phyloP scores from a whole-genome alignment of 2,797 vertebrate genomes.

The Platalea minor region DNA sequence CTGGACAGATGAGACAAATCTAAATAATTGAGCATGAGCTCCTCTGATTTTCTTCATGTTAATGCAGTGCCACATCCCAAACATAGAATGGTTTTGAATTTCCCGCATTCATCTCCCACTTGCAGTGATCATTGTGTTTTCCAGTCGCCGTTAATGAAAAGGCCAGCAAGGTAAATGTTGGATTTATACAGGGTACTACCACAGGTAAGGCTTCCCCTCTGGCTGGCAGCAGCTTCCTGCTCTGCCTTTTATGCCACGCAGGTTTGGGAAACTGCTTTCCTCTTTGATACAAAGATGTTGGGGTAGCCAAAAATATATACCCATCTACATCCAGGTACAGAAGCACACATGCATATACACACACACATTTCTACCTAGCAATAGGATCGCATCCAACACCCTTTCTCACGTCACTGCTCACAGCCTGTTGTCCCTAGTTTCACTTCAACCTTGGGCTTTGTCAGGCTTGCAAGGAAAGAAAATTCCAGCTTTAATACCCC shows the following conservation, averaged over 20 bases:
- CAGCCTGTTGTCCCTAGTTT: background rate
- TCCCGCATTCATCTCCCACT: background rate
- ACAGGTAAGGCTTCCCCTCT: background rate
- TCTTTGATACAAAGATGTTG: background rate
- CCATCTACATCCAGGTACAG: background rate
- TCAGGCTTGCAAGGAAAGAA: background rate
- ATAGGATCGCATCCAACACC: background rate
- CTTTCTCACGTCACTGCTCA: background rate
- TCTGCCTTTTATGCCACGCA: background rate
- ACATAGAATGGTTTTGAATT: background rate
- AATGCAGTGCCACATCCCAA: background rate
- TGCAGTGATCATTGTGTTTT: background rate
- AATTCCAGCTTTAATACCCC: background rate
- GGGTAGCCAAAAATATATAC: background rate
- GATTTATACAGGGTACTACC: background rate
- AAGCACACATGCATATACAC: background rate
- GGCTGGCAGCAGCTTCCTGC: background rate
- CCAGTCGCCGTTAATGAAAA: rapidly evolving
- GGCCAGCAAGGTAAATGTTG: background rate
- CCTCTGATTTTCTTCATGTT: background rate
- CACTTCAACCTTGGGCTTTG: background rate
- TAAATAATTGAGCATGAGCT: slow-evolving; percentile 7
- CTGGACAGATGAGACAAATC: slow-evolving; percentile 6
- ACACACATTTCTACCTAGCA: background rate
- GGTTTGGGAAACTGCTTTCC: background rate